These are phyloP conservation scores for Asobara japonica DNA, from an alignment of 1,140 invertebrate genomes.

Conservation along the genomic window DNA sequence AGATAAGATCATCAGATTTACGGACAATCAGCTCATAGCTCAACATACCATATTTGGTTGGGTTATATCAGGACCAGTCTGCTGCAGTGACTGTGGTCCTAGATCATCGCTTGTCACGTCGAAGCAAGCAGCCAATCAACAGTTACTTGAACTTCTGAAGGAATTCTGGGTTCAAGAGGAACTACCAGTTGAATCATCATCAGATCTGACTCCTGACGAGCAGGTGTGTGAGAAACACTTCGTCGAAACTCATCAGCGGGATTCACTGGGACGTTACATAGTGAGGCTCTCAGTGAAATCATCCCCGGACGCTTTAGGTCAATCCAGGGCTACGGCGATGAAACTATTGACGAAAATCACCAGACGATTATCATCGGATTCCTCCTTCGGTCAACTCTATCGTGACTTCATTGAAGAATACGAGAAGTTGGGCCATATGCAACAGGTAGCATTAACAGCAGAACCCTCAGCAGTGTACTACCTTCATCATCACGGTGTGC, in stretches of 20 bases:
- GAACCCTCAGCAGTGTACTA: constrained; percentile 13
- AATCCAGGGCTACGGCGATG: constrained; percentile 29
- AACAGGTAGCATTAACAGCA: background rate
- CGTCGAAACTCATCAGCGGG: background rate
- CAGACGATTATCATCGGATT: constrained; percentile 32
- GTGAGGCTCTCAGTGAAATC: constrained; percentile 4
- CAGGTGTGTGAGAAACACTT: background rate
- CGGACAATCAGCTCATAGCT: background rate
- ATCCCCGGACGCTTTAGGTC: background rate
- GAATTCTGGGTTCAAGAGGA: constrained; percentile 36
- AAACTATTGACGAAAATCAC: constrained; percentile 34
- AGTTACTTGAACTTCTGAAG: background rate
- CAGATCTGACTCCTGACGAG: background rate
- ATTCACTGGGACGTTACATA: background rate
- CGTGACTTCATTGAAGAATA: constrained; percentile 53
- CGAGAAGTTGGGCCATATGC: constrained; percentile 52
- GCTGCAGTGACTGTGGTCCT: background rate
- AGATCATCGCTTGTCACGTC: background rate
- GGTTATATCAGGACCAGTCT: background rate
- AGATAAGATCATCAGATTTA: background rate
- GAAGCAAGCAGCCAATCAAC: background rate
- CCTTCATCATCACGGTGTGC: constrained; percentile 36
- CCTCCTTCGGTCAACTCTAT: constrained; percentile 43
- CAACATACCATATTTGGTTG: background rate
- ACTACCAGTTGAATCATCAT: background rate